Base-by-base conservation (phyloP, 1,140 invertebrate genomes). In the Pseudomyrmex pallidus region DNA sequence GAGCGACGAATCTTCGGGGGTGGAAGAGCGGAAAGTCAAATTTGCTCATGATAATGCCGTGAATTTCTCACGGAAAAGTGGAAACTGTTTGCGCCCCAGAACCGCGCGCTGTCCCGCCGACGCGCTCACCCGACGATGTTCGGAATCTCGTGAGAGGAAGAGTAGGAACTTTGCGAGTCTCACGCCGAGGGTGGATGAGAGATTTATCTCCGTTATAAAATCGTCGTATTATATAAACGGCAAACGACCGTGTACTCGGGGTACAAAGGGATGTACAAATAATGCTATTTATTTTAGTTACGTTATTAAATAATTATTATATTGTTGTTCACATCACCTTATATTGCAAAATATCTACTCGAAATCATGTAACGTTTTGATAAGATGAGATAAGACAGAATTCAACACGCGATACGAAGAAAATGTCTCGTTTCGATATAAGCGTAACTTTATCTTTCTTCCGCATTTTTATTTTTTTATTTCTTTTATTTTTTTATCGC, bases 31-130 rank as follows among this genome's bases (percentile, higher is more conserved):
- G 84, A 87, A 90, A 91, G 90, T 91, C 90, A 92, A 91, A 92
- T 92, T 91, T 91, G 87, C 87, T 91, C 89, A 90, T 91, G 90
- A 90, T 92, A 91, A 92, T 91, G 82, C 83, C 82, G 66, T 52
- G 70, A 87, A 89, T 90, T 87, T 85, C 82, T 63, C 80, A 62
- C 50, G 67, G 76, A 89, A 85, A 87, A 83, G 86, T 59, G 82
- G 86, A 90, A 84, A 88, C 84, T 86, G 86, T 89, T 91, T 89
- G 83, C 84, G 67, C 56, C 70, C 80, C 77, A 62, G 17, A 15
- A 72, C 48, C 59, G 46, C 78, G 35, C 48, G 20, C n/a, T 22
- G 20, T 67, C 61, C 82, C 17, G 54, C 12, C 66, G 54, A 59
- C 54, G 64, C 66, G 76, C 35, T 61, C 17, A 22, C 59, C 59